These are phyloP conservation scores for Cuculus canorus DNA, from an alignment of 2,797 vertebrate species.

Conservation along the genomic window DNA sequence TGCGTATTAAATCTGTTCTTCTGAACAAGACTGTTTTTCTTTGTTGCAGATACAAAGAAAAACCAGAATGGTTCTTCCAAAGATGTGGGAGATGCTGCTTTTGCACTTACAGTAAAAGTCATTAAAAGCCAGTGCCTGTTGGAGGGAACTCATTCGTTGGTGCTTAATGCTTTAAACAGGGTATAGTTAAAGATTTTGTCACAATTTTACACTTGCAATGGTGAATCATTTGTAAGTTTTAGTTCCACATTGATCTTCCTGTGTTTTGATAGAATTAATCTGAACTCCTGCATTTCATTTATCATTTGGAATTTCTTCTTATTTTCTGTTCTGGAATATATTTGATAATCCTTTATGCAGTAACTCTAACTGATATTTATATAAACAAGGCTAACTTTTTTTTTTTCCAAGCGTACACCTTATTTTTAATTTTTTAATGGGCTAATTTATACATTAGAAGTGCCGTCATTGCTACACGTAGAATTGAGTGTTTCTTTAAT, in stretches of 20 bases:
- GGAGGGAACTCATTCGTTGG: conserved; percentile 87
- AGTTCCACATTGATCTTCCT: not conserved
- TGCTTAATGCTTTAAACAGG: conserved; percentile 90
- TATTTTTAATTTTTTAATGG: not conserved
- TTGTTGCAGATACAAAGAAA: conserved; percentile 41
- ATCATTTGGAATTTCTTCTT: not conserved
- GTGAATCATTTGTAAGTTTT: not conserved
- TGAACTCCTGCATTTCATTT: not conserved
- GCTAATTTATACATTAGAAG: not conserved
- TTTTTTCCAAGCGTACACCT: not conserved
- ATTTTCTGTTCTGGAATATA: not conserved
- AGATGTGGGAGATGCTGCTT: conserved; percentile 77
- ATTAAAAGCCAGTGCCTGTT: conserved; percentile 90
- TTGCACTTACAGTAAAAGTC: conserved; percentile 81
- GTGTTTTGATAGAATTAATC: not conserved
- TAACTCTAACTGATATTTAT: not conserved
- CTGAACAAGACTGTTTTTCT: conserved; percentile 23
- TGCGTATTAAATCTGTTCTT: not conserved
- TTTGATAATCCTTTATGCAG: not conserved
- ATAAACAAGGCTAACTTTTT: not conserved
- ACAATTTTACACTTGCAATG: not conserved
- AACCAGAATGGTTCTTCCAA: conserved; percentile 37
- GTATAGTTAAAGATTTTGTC: conserved; percentile 75
- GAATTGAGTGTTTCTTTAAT: not conserved
- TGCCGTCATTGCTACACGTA: not conserved